Conservation (phyloP, 2,113 vertebrate genomes). For the Macrotis lagotis region DNA sequence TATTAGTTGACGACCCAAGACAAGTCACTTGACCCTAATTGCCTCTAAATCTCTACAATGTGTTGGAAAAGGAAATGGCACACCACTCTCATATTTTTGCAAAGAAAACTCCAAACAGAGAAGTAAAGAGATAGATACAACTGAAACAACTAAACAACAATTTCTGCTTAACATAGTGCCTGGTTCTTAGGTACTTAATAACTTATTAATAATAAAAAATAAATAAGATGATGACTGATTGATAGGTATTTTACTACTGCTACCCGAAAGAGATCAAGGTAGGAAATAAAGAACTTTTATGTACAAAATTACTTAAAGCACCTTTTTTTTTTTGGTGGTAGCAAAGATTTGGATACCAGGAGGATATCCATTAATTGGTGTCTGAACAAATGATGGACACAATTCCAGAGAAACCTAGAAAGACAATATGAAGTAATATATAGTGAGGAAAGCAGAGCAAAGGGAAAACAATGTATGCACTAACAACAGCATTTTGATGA, state of each 20-base stretch:
- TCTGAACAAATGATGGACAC: background rate
- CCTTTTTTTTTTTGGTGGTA: background rate
- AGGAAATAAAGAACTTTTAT: background rate
- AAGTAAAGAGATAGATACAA: background rate
- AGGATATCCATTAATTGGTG: background rate
- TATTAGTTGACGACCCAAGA: background rate
- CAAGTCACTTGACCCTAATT: background rate
- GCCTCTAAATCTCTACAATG: background rate
- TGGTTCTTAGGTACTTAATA: background rate
- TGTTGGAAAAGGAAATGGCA: background rate
- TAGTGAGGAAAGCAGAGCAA: background rate
- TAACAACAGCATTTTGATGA: background rate
- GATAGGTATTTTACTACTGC: background rate
- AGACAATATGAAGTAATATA: background rate
- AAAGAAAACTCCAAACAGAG: background rate
- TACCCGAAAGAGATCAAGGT: background rate
- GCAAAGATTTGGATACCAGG: background rate
- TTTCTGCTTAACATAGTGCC: too few relatives aligned
- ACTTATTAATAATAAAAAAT: too few relatives aligned
- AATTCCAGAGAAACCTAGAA: background rate
- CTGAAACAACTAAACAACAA: background rate
- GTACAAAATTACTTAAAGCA: background rate
- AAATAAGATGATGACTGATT: too few relatives aligned
- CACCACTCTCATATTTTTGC: background rate
- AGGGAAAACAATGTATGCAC: background rate